phyloP scores from a whole-genome alignment of 30 jellyfish, hydroid and myxozoan genomes.

The Rhopilema esculentum region DNA sequence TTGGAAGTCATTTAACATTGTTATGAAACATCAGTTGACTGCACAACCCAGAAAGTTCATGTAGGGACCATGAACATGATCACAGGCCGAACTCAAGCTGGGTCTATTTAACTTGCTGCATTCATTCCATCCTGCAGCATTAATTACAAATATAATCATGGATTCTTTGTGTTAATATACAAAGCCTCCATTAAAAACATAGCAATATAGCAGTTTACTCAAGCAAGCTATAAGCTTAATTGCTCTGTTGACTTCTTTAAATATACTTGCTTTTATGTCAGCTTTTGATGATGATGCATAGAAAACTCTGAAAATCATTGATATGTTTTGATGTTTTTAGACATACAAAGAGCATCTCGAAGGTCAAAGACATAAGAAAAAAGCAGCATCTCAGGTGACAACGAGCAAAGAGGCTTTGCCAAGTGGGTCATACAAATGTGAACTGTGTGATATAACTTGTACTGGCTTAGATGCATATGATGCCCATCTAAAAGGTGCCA shows the following conservation, averaged over 20 bases:
- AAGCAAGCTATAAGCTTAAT: no score
- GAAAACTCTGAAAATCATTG: neutral
- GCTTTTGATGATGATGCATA: neutral
- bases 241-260: no score
- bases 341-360: slow-evolving; percentile 97
- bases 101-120: no score
- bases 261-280: neutral
- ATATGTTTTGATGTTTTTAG: slow-evolving; percentile 24
- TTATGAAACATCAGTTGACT: neutral
- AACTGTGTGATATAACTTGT: slow-evolving; percentile 92
- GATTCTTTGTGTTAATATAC: neutral
- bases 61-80: no score
- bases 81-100: no score
- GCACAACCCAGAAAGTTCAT: no score
- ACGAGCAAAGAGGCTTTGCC: slow-evolving; percentile 73
- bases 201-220: no score
- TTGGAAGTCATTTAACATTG: neutral
- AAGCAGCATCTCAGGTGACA: slow-evolving; percentile 87
- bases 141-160: no score
- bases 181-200: neutral
- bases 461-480: slow-evolving; percentile 96
- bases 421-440: slow-evolving; percentile 90
- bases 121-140: no score
- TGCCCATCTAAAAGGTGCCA: slow-evolving; percentile 96
- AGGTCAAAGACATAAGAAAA: slow-evolving; percentile 97